Evolutionary conservation across 2,888 invertebrate genomes (phyloP).

Genomic region (Lepetodrilus schrolli): DNA sequence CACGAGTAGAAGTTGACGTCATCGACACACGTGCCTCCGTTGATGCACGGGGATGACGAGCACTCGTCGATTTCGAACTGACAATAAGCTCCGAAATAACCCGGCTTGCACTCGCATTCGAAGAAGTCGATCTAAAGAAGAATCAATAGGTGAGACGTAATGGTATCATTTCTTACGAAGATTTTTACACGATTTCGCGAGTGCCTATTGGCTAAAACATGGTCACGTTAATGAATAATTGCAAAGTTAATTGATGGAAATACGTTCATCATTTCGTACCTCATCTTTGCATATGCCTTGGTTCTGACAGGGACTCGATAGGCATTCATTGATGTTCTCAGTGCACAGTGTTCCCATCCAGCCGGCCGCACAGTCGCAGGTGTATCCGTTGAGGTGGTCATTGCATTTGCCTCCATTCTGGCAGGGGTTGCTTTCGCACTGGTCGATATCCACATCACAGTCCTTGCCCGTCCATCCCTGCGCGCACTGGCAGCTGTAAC

Average conservation of each 20-base stretch:
- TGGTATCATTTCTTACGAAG: too few relatives aligned
- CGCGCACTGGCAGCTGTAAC: neutral
- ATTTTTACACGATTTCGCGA: too few relatives aligned
- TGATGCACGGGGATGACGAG: neutral
- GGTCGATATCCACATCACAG: neutral
- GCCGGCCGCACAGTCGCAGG: neutral
- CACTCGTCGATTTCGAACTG: constrained; percentile 29
- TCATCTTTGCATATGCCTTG: constrained; percentile 2
- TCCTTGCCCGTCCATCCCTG: constrained; percentile 2
- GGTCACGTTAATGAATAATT: too few relatives aligned
- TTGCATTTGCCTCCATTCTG: neutral
- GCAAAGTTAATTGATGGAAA: too few relatives aligned
- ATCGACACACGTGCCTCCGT: constrained; percentile 16
- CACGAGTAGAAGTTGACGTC: constrained; percentile 31
- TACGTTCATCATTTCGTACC: neutral
- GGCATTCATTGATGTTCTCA: constrained; percentile 4
- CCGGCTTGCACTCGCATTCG: constrained; percentile 5
- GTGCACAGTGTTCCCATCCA: neutral
- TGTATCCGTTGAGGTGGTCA: constrained; percentile 2
- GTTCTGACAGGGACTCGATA: constrained; percentile 28
- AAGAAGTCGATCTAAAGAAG: constrained; percentile 3
- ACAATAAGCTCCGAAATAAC: constrained; percentile 18
- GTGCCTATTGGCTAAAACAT: too few relatives aligned
- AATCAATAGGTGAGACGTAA: too few relatives aligned
- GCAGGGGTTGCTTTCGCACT: constrained; percentile 15